Conservation (phyloP, 2,888 invertebrate genomes). For the Drosophila anomelani region DNA sequence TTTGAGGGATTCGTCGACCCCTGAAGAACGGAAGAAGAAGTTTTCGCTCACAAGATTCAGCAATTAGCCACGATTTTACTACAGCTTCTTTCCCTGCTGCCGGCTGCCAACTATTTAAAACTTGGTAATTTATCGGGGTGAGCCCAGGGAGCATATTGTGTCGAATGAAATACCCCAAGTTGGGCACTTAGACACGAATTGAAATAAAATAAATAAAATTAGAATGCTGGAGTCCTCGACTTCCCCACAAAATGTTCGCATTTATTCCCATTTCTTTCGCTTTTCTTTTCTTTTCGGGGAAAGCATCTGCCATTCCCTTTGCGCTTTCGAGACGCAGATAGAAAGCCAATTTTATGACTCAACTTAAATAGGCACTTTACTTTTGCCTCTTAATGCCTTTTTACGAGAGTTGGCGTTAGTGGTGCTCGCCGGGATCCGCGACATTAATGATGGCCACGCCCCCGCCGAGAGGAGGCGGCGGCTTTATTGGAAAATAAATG, state of each 20-base stretch:
- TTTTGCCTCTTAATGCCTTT: conserved; percentile 79
- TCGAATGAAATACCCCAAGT: conserved; percentile 45
- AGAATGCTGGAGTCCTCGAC: conserved; percentile 38
- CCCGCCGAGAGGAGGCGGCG: conserved; percentile 31
- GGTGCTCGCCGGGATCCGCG: conserved; percentile 41
- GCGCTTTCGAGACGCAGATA: conserved; percentile 56
- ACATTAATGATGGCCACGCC: conserved; percentile 76
- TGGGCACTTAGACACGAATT: conserved; percentile 75
- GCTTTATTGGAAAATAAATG: conserved; percentile 80
- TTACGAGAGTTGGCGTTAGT: conserved; percentile 64
- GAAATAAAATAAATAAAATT: conserved; percentile 80
- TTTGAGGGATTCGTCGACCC: conserved; percentile 12
- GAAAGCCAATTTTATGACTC: conserved; percentile 82
- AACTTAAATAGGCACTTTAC: conserved; percentile 81
- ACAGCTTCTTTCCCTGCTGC: not conserved
- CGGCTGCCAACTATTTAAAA: conserved; percentile 29
- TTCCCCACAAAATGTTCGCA: conserved; percentile 9
- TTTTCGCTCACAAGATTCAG: not conserved
- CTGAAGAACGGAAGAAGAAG: conserved; percentile 5
- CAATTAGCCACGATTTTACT: conserved; percentile 24
- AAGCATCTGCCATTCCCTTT: conserved; percentile 45
- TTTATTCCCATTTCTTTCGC: conserved; percentile 5
- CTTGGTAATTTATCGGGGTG: conserved; percentile 9
- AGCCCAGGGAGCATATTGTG: conserved; percentile 44
- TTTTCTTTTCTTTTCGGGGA: not conserved